Percentiles rank a stretch among this genome's conserved stretches.
These are phyloP conservation scores for Epinephelus cyanopodus DNA, from an alignment of 2,113 vertebrate genomes.

Conservation along the genomic window DNA sequence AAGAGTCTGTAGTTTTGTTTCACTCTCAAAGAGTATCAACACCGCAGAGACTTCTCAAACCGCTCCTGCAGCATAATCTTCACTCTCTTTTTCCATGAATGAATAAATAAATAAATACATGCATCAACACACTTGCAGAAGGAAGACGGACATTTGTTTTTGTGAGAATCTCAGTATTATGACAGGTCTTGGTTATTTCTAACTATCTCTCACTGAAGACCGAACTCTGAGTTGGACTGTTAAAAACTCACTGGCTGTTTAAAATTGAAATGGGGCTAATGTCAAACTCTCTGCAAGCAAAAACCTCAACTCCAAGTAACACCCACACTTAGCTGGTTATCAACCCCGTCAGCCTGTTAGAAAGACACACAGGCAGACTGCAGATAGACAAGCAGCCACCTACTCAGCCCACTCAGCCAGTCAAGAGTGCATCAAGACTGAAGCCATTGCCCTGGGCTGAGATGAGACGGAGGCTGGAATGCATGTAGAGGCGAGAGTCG, in stretches of 20 bases:
- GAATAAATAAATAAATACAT: neutral
- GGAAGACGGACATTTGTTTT: neutral
- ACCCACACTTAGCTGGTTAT: slow-evolving; percentile 45
- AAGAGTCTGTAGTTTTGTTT: too few species aligned
- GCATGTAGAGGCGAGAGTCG: slow-evolving; percentile 50
- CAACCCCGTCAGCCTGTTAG: neutral
- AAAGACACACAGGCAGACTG: slow-evolving; percentile 20
- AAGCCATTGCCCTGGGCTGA: slow-evolving; percentile 41
- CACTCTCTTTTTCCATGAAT: neutral
- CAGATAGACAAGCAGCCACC: slow-evolving; percentile 52
- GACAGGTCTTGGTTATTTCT: neutral
- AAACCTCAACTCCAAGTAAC: slow-evolving; percentile 8
- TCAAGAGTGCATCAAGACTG: slow-evolving; percentile 38
- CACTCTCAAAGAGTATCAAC: too few species aligned
- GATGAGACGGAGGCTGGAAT: slow-evolving; percentile 58
- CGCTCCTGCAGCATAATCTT: neutral
- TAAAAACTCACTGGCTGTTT: neutral
- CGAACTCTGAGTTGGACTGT: neutral
- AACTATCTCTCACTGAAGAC: neutral
- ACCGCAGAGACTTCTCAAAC: neutral
- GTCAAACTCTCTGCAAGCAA: slow-evolving; percentile 27
- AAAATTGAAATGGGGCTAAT: slow-evolving; percentile 24
- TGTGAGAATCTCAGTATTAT: neutral
- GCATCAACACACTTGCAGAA: neutral
- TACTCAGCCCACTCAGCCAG: slow-evolving; percentile 49